Conservation (phyloP, 1,140 invertebrate genomes). For the Onthophagus taurus region DNA sequence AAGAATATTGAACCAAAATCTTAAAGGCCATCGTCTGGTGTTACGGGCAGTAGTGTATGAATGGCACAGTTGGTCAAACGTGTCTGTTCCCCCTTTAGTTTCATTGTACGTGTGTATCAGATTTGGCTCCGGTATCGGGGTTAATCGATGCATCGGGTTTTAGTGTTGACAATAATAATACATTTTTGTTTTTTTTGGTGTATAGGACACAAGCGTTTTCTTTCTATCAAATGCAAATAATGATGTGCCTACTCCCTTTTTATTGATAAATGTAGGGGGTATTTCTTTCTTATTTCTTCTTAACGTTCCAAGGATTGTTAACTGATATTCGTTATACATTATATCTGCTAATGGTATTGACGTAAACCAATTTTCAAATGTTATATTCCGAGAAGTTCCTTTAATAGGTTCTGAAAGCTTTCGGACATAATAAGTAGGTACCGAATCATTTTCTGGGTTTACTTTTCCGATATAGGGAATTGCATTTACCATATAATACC, state of each 20-base stretch:
- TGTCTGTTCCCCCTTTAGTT: slow-evolving; percentile 40
- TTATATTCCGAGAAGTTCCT: slow-evolving; percentile 1
- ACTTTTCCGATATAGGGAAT: not conserved
- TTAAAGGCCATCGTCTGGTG: slow-evolving; percentile 17
- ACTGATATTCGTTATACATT: not conserved
- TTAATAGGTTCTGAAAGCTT: slow-evolving; percentile 7
- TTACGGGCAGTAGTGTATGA: slow-evolving; percentile 24
- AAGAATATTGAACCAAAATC: not conserved
- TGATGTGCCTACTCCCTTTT: not conserved
- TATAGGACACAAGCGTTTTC: slow-evolving; percentile 9
- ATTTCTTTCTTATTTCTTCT: slow-evolving; percentile 8
- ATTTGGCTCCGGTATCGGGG: slow-evolving; percentile 20
- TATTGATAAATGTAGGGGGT: not conserved
- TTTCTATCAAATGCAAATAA: slow-evolving; percentile 2
- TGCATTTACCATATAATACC: slow-evolving; percentile 16
- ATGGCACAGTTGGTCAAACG: slow-evolving; percentile 37
- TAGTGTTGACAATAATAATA: slow-evolving; percentile 8
- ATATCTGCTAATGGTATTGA: not conserved
- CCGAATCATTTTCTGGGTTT: slow-evolving; percentile 8
- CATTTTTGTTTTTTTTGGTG: slow-evolving; percentile 9
- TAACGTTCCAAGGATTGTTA: slow-evolving; percentile 4
- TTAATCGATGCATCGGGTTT: not conserved
- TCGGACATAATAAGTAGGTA: slow-evolving; percentile 9
- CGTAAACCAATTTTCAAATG: slow-evolving; percentile 7
- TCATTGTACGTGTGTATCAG: slow-evolving; percentile 37